These are phyloP conservation scores for Daubentonia madagascariensis DNA, from an alignment of 2,113 vertebrate species.

Conservation along the genomic window DNA sequence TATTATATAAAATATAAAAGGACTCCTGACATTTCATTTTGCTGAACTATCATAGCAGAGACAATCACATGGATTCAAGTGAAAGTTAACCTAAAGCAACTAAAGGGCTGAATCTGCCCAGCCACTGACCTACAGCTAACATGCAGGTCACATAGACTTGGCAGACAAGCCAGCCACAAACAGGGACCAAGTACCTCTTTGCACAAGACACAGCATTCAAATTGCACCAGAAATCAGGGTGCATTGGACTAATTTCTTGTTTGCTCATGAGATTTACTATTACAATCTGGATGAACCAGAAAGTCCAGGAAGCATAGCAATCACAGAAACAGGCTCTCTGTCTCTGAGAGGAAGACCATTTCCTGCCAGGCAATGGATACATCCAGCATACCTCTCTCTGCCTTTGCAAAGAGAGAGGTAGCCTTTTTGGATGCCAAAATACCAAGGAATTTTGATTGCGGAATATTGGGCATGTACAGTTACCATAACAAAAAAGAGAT, in stretches of 20 bases:
- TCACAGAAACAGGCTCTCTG: no score
- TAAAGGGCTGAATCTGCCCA: not conserved
- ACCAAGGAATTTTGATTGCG: not conserved
- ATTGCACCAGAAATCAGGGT: not conserved
- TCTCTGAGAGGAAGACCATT: not conserved
- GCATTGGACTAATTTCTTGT: not conserved
- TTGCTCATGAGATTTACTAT: not conserved
- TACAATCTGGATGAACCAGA: not conserved
- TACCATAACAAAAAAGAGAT: not conserved
- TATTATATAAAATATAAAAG: not conserved
- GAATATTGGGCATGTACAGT: not conserved
- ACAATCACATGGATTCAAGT: not conserved
- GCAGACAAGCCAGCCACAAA: not conserved
- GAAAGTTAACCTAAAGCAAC: not conserved
- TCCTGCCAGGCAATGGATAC: not conserved
- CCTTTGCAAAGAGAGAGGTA: not conserved
- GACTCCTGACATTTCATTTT: not conserved
- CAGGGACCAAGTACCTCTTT: not conserved
- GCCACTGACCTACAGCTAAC: not conserved
- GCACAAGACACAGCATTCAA: rapidly evolving
- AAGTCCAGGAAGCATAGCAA: not conserved
- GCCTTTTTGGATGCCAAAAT: not conserved
- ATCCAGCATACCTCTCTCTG: not conserved
- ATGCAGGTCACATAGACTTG: not conserved
- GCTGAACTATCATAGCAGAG: not conserved